These are phyloP conservation scores for Spea hammondii DNA, from an alignment of 2,797 vertebrate species.

Conservation along the genomic window DNA sequence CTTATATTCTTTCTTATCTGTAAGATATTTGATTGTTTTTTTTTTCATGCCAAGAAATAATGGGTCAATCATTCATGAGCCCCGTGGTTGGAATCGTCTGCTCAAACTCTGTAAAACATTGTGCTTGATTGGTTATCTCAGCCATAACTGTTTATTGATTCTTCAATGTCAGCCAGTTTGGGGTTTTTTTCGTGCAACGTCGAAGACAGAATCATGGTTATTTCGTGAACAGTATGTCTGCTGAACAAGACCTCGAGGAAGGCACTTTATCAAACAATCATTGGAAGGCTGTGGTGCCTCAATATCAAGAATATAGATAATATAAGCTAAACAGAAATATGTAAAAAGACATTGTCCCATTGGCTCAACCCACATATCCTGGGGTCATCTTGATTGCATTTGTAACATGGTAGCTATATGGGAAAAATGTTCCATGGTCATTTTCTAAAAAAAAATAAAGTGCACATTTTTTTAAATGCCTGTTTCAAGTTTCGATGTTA, in stretches of 20 bases:
- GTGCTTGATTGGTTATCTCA: conserved; percentile 10
- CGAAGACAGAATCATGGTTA: background rate
- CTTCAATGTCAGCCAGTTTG: conserved; percentile 7
- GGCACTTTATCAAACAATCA: background rate
- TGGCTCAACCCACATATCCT: too few relatives aligned
- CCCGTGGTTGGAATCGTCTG: background rate
- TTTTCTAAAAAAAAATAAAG: too few relatives aligned
- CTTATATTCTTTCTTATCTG: background rate
- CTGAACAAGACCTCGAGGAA: background rate
- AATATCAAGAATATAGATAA: background rate
- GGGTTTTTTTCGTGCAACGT: background rate
- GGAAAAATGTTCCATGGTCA: too few relatives aligned
- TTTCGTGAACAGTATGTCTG: background rate
- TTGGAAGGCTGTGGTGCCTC: background rate
- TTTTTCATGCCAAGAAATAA: background rate
- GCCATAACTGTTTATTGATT: conserved; percentile 12
- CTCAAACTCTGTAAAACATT: conserved; percentile 9
- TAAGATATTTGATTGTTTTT: background rate
- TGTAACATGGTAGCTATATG: too few relatives aligned
- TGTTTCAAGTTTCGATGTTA: too few relatives aligned
- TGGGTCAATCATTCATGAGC: conserved; percentile 1
- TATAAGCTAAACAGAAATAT: too few relatives aligned
- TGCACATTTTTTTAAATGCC: too few relatives aligned
- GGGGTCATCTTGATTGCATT: too few relatives aligned
- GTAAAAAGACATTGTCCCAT: too few relatives aligned